A percentile compares a stretch with the other conserved stretches of the same genome.
Conservation (phyloP, 92 coral and sea anemone species). For the Actinernus sp. region DNA sequence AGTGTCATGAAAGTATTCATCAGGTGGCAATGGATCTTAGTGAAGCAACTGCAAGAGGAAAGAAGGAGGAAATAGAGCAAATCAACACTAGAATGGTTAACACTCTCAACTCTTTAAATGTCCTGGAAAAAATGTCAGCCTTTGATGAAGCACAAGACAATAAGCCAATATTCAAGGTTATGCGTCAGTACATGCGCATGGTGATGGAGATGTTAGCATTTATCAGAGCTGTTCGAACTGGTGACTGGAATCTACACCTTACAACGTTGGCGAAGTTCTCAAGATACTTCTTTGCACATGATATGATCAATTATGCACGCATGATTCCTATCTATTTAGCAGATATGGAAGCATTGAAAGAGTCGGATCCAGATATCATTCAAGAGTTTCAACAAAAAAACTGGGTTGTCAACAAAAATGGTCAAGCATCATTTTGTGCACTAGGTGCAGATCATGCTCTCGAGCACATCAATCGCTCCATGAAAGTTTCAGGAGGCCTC, state of each 20-base stretch:
- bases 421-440: constrained; percentile 45
- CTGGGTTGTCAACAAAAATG: constrained; percentile 56
- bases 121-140: constrained; percentile 23
- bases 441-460: constrained; percentile 54
- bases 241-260: constrained; percentile 41
- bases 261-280: constrained; percentile 41
- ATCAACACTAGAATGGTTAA: constrained; percentile 10
- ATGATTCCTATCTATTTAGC: constrained; percentile 70
- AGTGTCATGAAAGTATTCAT: not conserved
- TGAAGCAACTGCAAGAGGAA: constrained; percentile 8
- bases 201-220: constrained; percentile 21
- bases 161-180: constrained; percentile 33
- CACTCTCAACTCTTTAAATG: constrained; percentile 8
- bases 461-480: constrained; percentile 64
- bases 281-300: constrained; percentile 60
- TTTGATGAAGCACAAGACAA: constrained; percentile 8
- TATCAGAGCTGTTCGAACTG: constrained; percentile 42
- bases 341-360: constrained; percentile 43
- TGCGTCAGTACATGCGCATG: constrained; percentile 44
- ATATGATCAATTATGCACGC: constrained; percentile 59
- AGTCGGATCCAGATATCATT: constrained; percentile 55
- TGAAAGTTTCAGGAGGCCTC: constrained; percentile 63
- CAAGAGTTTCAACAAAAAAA: constrained; percentile 47
- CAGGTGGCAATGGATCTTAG: constrained; percentile 14
- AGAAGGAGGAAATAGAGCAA: constrained; percentile 10